Evolutionary conservation across 2,113 vertebrate species (phyloP).

Genomic region (Stigmatopora nigra): DNA sequence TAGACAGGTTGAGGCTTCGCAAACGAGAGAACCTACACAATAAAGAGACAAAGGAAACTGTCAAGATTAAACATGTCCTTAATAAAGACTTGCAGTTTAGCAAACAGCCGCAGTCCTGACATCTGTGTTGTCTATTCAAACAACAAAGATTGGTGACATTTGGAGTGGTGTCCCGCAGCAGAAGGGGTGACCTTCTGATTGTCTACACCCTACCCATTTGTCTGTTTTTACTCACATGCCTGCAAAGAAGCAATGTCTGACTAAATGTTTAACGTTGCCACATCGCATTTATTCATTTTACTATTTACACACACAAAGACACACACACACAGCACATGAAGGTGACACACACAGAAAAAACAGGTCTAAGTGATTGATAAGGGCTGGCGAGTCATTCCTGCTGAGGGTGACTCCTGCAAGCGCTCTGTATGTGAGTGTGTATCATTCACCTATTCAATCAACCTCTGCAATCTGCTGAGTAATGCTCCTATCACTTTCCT

Average conservation of each 20-base stretch:
- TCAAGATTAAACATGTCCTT: constrained; percentile 4
- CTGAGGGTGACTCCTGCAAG: constrained; percentile 42
- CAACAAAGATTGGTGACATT: constrained; percentile 43
- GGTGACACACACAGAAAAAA: constrained; percentile 27
- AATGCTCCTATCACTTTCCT: constrained; percentile 29
- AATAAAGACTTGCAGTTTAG: constrained; percentile 36
- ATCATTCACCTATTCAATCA: constrained; percentile 44
- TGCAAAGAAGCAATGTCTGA: constrained; percentile 2
- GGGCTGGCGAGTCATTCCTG: constrained; percentile 36
- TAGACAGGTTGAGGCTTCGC: constrained; percentile 96
- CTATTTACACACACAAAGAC: constrained; percentile 2
- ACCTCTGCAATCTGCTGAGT: constrained; percentile 52
- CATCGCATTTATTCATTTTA: constrained; percentile 16
- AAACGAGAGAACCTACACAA: constrained; percentile 84
- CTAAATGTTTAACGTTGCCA: constrained; percentile 29
- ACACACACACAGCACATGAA: constrained; percentile 12
- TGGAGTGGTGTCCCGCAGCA: constrained; percentile 26
- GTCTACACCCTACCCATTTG: not conserved
- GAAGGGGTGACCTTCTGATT: constrained; percentile 48
- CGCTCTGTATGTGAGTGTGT: constrained; percentile 29
- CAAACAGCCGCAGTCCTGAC: constrained; percentile 37
- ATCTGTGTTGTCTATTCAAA: constrained; percentile 54
- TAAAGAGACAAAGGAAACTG: constrained; percentile 18
- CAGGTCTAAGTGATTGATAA: constrained; percentile 46
- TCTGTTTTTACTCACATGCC: constrained; percentile 1